Conservation (phyloP, 2,797 vertebrate species). For the Melopsittacus undulatus region DNA sequence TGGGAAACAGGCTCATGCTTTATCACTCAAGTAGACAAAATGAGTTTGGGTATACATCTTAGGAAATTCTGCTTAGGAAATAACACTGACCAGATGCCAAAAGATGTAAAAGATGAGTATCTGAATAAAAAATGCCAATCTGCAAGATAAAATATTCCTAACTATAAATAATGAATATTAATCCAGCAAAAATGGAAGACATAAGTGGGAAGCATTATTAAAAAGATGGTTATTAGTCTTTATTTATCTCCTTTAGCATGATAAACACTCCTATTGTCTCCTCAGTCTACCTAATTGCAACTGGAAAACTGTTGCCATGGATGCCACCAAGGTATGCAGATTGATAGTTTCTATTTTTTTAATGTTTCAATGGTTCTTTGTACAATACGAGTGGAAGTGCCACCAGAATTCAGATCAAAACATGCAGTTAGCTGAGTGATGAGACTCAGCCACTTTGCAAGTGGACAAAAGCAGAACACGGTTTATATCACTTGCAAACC, state of each 20-base stretch:
- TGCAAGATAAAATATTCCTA: not conserved
- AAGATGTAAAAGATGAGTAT: not conserved
- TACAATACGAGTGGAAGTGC: accelerated
- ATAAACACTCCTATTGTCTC: not conserved
- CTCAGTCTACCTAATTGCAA: not conserved
- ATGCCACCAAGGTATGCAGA: not conserved
- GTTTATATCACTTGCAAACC: not conserved
- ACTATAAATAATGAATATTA: not conserved
- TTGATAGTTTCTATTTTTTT: not conserved
- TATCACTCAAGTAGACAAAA: accelerated
- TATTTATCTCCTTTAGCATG: not conserved
- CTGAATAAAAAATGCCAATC: not conserved
- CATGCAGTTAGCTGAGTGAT: not conserved
- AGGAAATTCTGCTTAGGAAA: not conserved
- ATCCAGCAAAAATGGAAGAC: not conserved
- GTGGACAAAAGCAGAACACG: not conserved
- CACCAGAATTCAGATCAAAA: not conserved
- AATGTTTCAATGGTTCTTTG: not conserved
- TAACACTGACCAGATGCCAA: not conserved
- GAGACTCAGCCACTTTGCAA: not conserved
- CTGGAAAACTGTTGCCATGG: not conserved
- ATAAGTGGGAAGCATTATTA: not conserved
- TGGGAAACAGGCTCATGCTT: not conserved
- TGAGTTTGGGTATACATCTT: too few species aligned
- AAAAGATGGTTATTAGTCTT: not conserved